Evolutionary conservation across 2,888 invertebrate genomes (phyloP), one percentile per base, ranked within the genome.

Genomic region (Limnephilus marmoratus): DNA sequence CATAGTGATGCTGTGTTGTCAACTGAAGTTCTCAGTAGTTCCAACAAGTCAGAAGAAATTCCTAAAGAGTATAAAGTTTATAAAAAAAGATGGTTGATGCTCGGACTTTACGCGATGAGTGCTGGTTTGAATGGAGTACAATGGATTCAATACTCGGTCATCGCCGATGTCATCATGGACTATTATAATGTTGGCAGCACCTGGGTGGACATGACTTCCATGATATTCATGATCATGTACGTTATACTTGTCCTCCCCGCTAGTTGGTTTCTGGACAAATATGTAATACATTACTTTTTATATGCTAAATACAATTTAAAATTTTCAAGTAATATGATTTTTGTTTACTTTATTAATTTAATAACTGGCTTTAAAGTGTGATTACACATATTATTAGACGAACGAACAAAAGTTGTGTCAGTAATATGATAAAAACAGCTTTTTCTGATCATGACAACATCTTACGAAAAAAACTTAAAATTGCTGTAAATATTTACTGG

Each of bases 181-280:
- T 98, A 98, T 95, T 98, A 98, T 95, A 96, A 96, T n/a, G 97
- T 98, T 45, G 96, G 96, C 93, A 97, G 97, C 94, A 97, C 97
- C 94, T 97, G 97, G 94, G 98, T 99, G 91, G 98, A 99, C 95
- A 99, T 99, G 99, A 98, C 99, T 37, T 99, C 99, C 83, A 98
- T 99, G 98, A 97, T 99, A 94, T 99, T 98, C 96, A 99, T 99
- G 99, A 97, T 99, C 94, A 97, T 98, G 4, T 99, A 99, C 95
- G 99, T 99, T 94, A 99, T 99, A 12, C 97, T 99, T 94, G 99
- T 99, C 94, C 99, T 99, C 95, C 99, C 99, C 1, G 99, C 98
- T 41, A 99, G 99, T 95, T 99, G 98, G 97, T 97, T 99, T 92
- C 96, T 99, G 94, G 99, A 99, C 95, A 98, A 98, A 96, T 97